Percentiles rank a stretch among this genome's conserved stretches.
Conservation (phyloP, 2,113 vertebrate genomes). For the Suricata suricatta region DNA sequence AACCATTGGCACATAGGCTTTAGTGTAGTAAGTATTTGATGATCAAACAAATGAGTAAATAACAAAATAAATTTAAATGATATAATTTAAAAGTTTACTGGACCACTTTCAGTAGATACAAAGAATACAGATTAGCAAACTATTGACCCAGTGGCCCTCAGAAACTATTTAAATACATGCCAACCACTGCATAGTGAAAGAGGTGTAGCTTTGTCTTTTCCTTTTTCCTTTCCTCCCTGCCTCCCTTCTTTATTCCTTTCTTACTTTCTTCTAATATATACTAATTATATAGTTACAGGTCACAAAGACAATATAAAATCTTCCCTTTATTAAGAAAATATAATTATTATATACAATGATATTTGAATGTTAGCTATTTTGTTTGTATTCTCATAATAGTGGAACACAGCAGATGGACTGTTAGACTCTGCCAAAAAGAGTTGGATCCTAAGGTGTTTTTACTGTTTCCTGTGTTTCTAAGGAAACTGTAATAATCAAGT, state of each 20-base stretch:
- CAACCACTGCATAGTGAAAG: not conserved
- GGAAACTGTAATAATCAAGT: constrained; percentile 62
- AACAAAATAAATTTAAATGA: not conserved
- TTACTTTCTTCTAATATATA: not conserved
- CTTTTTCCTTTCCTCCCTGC: not conserved
- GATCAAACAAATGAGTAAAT: not conserved
- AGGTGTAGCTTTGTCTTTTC: not conserved
- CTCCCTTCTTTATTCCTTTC: not conserved
- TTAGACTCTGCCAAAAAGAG: constrained; percentile 36
- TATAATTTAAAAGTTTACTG: not conserved
- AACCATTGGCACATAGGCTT: not conserved
- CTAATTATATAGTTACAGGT: not conserved
- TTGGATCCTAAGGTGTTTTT: constrained; percentile 58
- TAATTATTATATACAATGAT: constrained; percentile 39
- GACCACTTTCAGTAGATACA: not conserved
- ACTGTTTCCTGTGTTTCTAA: constrained; percentile 57
- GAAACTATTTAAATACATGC: not conserved
- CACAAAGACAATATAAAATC: not conserved
- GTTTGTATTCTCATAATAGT: constrained; percentile 57
- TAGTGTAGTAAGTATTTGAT: not conserved
- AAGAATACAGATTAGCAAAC: not conserved
- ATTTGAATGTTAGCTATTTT: constrained; percentile 15
- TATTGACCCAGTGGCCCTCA: not conserved
- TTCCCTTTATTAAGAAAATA: constrained; percentile 36
- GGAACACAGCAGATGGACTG: constrained; percentile 47